Percentiles rank a stretch among this genome's conserved stretches.
phyloP scores from a whole-genome alignment of 2,113 vertebrate genomes.

The Hyaena hyaena region DNA sequence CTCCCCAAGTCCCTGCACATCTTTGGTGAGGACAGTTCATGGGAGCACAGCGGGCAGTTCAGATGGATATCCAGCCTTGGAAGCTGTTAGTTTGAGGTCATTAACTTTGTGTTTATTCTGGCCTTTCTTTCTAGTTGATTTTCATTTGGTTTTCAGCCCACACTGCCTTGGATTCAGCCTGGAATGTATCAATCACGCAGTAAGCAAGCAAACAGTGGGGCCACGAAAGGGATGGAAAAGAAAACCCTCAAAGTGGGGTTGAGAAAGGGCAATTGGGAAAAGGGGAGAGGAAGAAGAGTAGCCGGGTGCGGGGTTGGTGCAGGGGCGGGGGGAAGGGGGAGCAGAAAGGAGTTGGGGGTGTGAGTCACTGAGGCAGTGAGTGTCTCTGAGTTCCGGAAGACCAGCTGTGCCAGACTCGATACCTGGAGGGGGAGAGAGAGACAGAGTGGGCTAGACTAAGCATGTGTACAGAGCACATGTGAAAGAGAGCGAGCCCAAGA shows the following conservation, averaged over 20 bases:
- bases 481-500: neutral
- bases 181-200: conserved; percentile 48
- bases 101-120: conserved; percentile 53
- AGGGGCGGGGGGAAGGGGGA: too few species aligned
- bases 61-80: neutral
- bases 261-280: neutral
- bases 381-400: neutral
- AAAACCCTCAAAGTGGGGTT: conserved; percentile 18
- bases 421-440: neutral
- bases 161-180: conserved; percentile 59
- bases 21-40: neutral
- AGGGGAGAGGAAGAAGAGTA: neutral
- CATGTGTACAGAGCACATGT: neutral
- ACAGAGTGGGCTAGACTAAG: neutral
- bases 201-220: conserved; percentile 37
- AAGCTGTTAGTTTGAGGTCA: neutral
- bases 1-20: fast-evolving
- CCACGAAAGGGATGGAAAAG: conserved; percentile 52
- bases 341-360: neutral
- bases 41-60: neutral
- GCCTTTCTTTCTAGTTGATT: conserved; percentile 25
- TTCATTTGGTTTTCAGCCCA: conserved; percentile 62
- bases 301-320: neutral
- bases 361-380: neutral
- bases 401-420: fast-evolving